Evolutionary conservation across 2,113 vertebrate genomes (phyloP), one percentile per base, ranked within the genome.

Genomic region (Cercopithecus mona): DNA sequence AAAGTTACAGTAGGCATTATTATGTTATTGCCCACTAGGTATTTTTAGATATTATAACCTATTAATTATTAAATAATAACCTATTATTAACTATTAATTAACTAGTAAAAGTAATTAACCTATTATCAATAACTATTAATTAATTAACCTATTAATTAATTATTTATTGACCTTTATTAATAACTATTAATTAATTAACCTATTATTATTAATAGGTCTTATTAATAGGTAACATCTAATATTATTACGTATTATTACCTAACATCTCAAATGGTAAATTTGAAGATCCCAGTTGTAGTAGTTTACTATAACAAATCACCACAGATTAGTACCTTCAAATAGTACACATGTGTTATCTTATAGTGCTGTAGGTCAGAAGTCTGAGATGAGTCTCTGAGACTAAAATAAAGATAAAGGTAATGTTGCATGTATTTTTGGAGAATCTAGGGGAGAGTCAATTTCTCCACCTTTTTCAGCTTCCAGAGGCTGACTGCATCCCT

Each of bases 401-500:
- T 57, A 55, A 68, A 73, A 8, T 22, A 6, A 55, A 45, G 4
- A 66, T n/a, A 9, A 8, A 3, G 7, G 35, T 43, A 38, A 20
- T 6, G 23, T 8, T 75, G 32, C 11, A 8, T 25, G 75, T 4
- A 2, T 61, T 55, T 30, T 20, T 10, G 6, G 32, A 40, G 25
- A 13, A 1, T 73, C 0, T 0, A 27, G 11, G 3, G 10, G 9
- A 55, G 0, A 57, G 22, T 17, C 12, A 48, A 87, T 43, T 87
- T 80, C 9, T 11, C 78, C 30, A 8, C 10, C 1, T n/a, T 80
- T 38, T 64, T 38, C 6, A 25, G 43, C 6, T 83, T 57, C 17
- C 22, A 4, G 40, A 50, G 18, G 8, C 22, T 10, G 4, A 12
- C 12, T 78, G 5, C 11, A 27, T 9, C 38, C 43, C 23, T 57